A percentile compares a stretch with the other conserved stretches of the same genome.
Evolutionary conservation across 1,140 invertebrate genomes (phyloP).

Genomic region (Panonychus citri): DNA sequence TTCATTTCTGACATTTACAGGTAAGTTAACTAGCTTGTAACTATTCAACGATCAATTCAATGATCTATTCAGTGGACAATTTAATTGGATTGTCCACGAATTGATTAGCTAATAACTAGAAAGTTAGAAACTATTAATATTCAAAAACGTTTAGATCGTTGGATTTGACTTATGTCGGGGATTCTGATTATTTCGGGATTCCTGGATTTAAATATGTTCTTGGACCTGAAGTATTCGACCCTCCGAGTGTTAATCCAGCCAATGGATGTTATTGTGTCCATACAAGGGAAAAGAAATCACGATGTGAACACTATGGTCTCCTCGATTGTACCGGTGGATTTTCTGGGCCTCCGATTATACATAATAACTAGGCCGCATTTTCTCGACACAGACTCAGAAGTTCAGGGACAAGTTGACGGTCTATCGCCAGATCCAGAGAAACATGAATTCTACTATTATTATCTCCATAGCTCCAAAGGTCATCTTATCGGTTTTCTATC

Average conservation of each 20-base stretch:
- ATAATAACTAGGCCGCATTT: background rate
- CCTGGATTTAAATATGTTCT: background rate
- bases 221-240: background rate
- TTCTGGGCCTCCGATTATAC: background rate
- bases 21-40: background rate
- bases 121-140: too few species aligned
- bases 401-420: background rate
- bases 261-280: constrained; percentile 1
- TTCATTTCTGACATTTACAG: background rate
- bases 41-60: too few species aligned
- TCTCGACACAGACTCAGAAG: background rate
- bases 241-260: constrained; percentile 13
- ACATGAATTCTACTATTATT: background rate
- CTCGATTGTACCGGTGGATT: background rate
- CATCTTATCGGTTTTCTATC: background rate
- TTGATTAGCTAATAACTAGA: too few species aligned
- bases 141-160: too few species aligned
- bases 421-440: background rate
- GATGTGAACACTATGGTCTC: background rate
- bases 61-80: too few species aligned
- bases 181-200: constrained; percentile 3
- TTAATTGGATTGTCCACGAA: too few species aligned
- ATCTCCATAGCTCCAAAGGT: background rate
- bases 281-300: background rate
- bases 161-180: background rate